Evolutionary conservation across 2,888 invertebrate genomes (phyloP).

Genomic region (Lasioglossum pauxillum): DNA sequence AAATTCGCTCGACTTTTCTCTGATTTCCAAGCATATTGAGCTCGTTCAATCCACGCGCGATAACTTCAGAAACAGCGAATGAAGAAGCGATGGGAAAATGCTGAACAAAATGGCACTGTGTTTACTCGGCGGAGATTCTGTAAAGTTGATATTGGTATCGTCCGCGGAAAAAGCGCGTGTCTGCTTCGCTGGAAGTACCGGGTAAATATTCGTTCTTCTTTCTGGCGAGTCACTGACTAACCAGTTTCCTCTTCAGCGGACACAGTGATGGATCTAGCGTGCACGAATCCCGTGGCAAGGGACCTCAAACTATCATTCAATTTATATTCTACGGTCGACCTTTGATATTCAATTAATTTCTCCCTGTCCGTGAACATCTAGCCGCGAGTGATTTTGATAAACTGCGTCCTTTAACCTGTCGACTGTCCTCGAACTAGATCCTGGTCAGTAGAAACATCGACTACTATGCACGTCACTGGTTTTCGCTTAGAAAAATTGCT

Average conservation of each 20-base stretch:
- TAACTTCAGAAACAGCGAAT: background rate
- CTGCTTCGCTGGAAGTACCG: conserved; percentile 26
- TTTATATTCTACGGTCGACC: background rate
- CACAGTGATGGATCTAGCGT: conserved; percentile 65
- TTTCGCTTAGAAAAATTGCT: background rate
- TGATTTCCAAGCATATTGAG: conserved; percentile 43
- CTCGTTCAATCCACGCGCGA: background rate
- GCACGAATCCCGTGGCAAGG: conserved; percentile 45
- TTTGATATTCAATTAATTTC: background rate
- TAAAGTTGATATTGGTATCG: background rate
- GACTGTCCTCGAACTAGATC: background rate
- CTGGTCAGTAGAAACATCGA: background rate
- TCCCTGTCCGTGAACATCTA: background rate
- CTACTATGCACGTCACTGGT: background rate
- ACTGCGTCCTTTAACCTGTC: background rate
- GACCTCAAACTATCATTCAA: background rate
- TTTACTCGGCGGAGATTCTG: background rate
- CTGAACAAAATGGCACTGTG: background rate
- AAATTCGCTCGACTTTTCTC: conserved; percentile 33
- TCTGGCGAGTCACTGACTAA: conserved; percentile 60
- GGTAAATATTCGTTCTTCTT: conserved; percentile 47
- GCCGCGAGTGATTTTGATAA: background rate
- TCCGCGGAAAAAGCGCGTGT: conserved; percentile 12
- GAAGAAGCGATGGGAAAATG: background rate
- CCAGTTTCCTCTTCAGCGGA: conserved; percentile 59